Conservation (phyloP, 2,113 vertebrate species). For the Haemorhous mexicanus region DNA sequence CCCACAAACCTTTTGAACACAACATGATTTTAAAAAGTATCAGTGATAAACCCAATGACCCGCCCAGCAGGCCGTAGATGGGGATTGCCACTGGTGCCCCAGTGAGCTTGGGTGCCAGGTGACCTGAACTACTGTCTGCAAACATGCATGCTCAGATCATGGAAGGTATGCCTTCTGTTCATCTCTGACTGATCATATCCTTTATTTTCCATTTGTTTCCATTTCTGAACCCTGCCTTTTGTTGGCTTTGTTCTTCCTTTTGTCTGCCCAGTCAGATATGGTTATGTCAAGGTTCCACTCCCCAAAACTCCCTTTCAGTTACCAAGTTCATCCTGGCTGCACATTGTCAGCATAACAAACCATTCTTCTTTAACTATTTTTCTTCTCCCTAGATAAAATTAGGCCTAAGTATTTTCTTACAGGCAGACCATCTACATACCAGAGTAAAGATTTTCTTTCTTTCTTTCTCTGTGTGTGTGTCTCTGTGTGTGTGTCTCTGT, state of each 20-base stretch:
- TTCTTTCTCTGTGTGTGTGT: too few species aligned
- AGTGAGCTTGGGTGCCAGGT: not conserved
- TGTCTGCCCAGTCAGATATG: not conserved
- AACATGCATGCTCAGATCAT: not conserved
- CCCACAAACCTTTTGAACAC: not conserved
- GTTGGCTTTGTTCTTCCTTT: not conserved
- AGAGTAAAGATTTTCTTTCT: not conserved
- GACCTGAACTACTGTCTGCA: not conserved
- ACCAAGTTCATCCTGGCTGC: not conserved
- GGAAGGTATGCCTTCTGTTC: not conserved
- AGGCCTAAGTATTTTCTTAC: not conserved
- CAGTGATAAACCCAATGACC: not conserved
- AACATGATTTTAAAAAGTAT: not conserved
- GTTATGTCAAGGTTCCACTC: not conserved
- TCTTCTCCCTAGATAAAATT: not conserved
- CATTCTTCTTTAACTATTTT: not conserved
- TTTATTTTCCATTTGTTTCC: not conserved
- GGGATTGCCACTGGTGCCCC: not conserved
- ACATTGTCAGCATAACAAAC: not conserved
- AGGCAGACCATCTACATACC: not conserved
- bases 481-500: too few species aligned
- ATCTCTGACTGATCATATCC: not conserved
- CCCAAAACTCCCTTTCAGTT: not conserved
- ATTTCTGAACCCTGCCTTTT: not conserved
- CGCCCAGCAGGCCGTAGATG: not conserved